Percentiles rank a stretch among this genome's conserved stretches.
These are phyloP conservation scores for Tadarida brasiliensis DNA, from an alignment of 2,797 vertebrate species.

Conservation along the genomic window DNA sequence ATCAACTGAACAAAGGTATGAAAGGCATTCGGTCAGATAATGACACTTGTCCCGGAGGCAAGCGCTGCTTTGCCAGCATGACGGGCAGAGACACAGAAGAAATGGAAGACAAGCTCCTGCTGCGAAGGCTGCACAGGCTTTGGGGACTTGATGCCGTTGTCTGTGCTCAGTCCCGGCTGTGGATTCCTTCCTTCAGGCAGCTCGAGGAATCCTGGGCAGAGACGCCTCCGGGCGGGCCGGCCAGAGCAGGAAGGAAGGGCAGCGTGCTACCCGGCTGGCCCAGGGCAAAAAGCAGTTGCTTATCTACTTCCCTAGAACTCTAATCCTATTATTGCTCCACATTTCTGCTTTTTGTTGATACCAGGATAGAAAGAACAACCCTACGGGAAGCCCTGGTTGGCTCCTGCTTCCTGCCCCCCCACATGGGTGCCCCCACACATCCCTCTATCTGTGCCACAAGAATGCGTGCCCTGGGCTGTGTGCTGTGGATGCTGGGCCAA, in stretches of 20 bases:
- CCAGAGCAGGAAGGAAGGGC: background rate
- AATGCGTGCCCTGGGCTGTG: background rate
- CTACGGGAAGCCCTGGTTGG: background rate
- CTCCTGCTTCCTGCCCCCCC: background rate
- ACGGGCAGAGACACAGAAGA: background rate
- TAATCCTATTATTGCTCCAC: background rate
- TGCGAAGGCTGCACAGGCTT: background rate
- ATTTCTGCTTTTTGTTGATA: constrained; percentile 8
- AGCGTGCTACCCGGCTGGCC: background rate
- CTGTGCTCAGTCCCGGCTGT: background rate
- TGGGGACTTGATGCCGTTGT: background rate
- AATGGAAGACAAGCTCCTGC: background rate
- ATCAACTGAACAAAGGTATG: background rate
- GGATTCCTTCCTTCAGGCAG: background rate
- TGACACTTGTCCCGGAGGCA: background rate
- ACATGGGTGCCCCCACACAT: background rate
- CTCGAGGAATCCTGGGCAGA: background rate
- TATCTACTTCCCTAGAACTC: background rate
- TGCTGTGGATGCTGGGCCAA: background rate
- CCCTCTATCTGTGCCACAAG: background rate
- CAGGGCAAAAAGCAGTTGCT: background rate
- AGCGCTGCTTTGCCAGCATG: background rate
- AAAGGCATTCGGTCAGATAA: background rate
- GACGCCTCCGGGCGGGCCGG: background rate
- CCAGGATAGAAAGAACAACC: background rate